phyloP scores from a whole-genome alignment of 2,888 invertebrate genomes.

The Sympetrum striolatum region DNA sequence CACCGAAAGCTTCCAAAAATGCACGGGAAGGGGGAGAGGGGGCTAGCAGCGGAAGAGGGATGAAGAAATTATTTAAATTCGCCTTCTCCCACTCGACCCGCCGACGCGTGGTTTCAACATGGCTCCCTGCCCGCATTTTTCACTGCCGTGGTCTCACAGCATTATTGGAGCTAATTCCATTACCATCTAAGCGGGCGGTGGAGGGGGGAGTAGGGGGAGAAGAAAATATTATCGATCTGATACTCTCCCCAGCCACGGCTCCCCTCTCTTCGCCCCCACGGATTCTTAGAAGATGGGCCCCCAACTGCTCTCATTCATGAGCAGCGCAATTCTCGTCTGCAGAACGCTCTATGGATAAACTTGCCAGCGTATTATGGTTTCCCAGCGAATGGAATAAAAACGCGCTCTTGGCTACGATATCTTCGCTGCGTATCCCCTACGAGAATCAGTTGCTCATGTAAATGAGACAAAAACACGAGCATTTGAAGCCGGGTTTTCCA shows the following conservation, averaged over 20 bases:
- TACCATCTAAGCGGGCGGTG: not conserved
- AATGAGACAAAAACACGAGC: no score
- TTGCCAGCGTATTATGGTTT: no score
- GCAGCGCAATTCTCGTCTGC: no score
- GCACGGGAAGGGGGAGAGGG: not conserved
- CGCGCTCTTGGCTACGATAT: no score
- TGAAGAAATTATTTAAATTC: constrained; percentile 38
- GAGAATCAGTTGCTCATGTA: no score
- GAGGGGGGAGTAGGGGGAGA: not conserved
- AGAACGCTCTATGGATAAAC: no score
- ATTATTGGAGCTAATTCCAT: constrained; percentile 41
- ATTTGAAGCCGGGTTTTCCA: no score
- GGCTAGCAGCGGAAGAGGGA: not conserved
- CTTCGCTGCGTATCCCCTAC: no score
- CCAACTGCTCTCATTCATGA: no score
- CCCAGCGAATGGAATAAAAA: no score
- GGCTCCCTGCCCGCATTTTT: constrained; percentile 38
- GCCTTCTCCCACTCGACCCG: not conserved
- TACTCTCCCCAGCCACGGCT: not conserved
- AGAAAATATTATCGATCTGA: constrained; percentile 26
- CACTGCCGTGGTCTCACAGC: constrained; percentile 35
- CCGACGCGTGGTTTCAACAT: constrained; percentile 28
- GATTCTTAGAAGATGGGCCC: not conserved
- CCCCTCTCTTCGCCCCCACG: not conserved
- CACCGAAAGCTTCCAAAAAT: not conserved